phyloP scores from a whole-genome alignment of 2,888 invertebrate genomes.

The Hypselothyrea guttata region DNA sequence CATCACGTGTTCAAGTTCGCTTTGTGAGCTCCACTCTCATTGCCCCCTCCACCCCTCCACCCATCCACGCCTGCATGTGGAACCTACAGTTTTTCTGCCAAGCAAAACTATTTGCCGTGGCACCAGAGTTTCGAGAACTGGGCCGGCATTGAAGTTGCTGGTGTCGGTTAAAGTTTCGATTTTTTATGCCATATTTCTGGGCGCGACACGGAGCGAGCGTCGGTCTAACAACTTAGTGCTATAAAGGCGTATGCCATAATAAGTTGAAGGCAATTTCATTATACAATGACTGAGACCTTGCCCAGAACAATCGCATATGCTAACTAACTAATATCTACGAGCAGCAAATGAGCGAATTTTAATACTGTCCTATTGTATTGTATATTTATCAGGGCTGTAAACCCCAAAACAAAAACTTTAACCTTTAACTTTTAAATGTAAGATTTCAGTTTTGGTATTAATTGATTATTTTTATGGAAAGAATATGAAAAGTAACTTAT shows the following conservation, averaged over 20 bases:
- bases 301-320: slow-evolving; percentile 4
- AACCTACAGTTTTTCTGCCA: slow-evolving; percentile 1
- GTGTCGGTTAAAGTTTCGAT: slow-evolving; percentile 61
- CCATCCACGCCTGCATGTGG: background rate
- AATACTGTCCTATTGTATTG: too few relatives aligned
- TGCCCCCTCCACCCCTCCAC: background rate
- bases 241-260: slow-evolving; percentile 24
- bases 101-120: slow-evolving; percentile 44
- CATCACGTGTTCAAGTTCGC: slow-evolving; percentile 40
- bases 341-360: too few relatives aligned
- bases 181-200: slow-evolving; percentile 38
- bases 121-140: slow-evolving; percentile 48
- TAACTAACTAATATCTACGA: background rate
- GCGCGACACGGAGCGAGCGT: slow-evolving; percentile 21
- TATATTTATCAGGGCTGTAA: too few relatives aligned
- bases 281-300: slow-evolving; percentile 12
- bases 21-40: slow-evolving; percentile 17
- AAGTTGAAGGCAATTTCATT: slow-evolving; percentile 31
- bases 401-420: too few relatives aligned
- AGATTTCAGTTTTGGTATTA: too few relatives aligned
- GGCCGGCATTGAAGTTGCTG: slow-evolving; percentile 44
- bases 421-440: too few relatives aligned
- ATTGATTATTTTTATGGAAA: too few relatives aligned
- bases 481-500: too few relatives aligned
- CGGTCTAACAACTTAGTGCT: slow-evolving; percentile 23